These are phyloP conservation scores for Coelopa frigida DNA, from an alignment of 1,140 invertebrate species.

Conservation along the genomic window DNA sequence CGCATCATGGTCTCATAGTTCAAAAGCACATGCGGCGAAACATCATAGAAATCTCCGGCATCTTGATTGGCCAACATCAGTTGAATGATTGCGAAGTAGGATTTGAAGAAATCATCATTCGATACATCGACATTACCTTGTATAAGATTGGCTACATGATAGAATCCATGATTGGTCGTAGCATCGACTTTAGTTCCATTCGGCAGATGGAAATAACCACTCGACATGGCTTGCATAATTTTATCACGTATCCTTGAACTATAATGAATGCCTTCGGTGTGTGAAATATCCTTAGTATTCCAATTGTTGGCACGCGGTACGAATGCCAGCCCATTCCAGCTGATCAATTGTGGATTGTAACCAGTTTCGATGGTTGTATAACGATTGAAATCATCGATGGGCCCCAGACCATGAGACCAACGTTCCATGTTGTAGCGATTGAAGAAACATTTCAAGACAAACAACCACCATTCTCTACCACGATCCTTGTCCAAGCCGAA, in stretches of 20 bases:
- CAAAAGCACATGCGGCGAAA: conserved; percentile 42
- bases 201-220: conserved; percentile 29
- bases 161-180: conserved; percentile 48
- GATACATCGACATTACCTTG: conserved; percentile 59
- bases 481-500: conserved; percentile 46
- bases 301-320: conserved; percentile 51
- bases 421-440: conserved; percentile 61
- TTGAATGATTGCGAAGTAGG: conserved; percentile 48
- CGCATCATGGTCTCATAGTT: conserved; percentile 49
- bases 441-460: conserved; percentile 50
- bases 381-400: conserved; percentile 53
- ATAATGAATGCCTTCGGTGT: conserved; percentile 45
- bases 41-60: conserved; percentile 34
- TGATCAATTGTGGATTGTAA: conserved; percentile 54
- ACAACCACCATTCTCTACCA: conserved; percentile 52
- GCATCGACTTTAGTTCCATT: conserved; percentile 45
- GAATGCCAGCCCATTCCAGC: conserved; percentile 55
- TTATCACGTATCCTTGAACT: conserved; percentile 49
- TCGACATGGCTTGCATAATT: conserved; percentile 54
- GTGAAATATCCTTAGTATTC: conserved; percentile 17
- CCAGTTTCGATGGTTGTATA: conserved; percentile 49
- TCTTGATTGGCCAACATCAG: conserved; percentile 23
- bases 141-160: conserved; percentile 58
- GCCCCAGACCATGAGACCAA: conserved; percentile 52
- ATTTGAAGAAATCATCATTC: conserved; percentile 53